Evolutionary conservation across 2,888 invertebrate species (phyloP).

Genomic region (Tiliacea aurago): DNA sequence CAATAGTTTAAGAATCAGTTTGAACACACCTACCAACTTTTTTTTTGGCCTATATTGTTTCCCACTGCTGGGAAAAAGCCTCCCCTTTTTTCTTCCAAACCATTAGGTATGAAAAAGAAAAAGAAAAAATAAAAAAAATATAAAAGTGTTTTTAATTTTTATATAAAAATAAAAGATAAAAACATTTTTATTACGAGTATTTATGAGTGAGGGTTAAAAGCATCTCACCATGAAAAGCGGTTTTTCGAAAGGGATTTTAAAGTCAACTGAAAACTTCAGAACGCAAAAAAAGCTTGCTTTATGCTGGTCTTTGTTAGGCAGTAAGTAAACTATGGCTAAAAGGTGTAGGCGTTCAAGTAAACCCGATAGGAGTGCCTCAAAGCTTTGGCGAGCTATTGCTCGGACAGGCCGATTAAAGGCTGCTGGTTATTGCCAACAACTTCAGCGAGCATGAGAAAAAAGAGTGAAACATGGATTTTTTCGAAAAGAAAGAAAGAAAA

Average conservation of each 20-base stretch:
- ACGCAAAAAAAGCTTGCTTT: background rate
- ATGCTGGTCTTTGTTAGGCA: background rate
- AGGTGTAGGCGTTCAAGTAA: slow-evolving; percentile 1
- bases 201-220: background rate
- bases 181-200: background rate
- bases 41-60: too few species aligned
- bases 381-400: slow-evolving; percentile 18
- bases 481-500: too few species aligned
- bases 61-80: too few species aligned
- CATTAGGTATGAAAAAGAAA: too few species aligned
- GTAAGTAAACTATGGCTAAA: background rate
- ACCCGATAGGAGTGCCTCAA: slow-evolving; percentile 3
- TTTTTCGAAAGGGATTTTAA: background rate
- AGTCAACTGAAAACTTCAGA: background rate
- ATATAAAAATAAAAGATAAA: background rate
- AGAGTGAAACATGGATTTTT: background rate
- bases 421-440: slow-evolving; percentile 5
- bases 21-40: background rate
- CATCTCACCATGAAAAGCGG: background rate
- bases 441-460: background rate
- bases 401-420: background rate
- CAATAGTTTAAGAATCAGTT: background rate
- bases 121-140: too few species aligned
- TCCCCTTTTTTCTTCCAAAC: too few species aligned
- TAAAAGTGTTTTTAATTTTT: too few species aligned